These are phyloP conservation scores for Limonius californicus DNA, from an alignment of 1,140 invertebrate species.

Conservation along the genomic window DNA sequence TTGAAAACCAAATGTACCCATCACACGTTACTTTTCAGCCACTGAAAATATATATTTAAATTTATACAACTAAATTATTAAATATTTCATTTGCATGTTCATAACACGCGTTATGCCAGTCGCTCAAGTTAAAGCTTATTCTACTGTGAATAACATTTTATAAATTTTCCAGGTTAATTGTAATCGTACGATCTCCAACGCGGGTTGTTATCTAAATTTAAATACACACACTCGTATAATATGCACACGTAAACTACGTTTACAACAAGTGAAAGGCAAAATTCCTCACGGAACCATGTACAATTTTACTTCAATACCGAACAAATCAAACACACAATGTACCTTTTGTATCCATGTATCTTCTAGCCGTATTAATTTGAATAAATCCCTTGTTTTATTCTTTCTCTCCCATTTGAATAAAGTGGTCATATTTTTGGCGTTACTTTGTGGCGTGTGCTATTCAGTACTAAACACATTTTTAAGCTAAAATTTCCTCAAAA, in stretches of 20 bases:
- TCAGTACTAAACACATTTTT: no score
- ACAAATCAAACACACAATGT: neutral
- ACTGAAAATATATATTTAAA: no score
- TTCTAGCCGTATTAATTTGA: neutral
- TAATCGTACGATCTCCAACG: neutral
- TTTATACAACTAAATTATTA: neutral
- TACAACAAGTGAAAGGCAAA: neutral
- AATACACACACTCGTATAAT: neutral
- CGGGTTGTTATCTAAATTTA: neutral
- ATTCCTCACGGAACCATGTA: neutral
- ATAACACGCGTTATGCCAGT: neutral
- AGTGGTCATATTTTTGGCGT: no score
- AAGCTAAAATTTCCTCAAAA: no score
- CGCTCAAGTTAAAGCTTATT: neutral
- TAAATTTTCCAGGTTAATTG: neutral
- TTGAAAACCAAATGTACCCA: no score
- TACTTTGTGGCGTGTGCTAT: no score
- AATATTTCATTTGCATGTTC: neutral
- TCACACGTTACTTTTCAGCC: no score
- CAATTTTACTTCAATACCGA: neutral
- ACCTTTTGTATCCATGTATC: neutral
- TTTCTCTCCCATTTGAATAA: no score
- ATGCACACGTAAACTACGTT: neutral
- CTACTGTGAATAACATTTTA: constrained; percentile 1
- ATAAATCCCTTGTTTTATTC: neutral